phyloP scores from a whole-genome alignment of 2,113 vertebrate genomes.

The Hoplias malabaricus region DNA sequence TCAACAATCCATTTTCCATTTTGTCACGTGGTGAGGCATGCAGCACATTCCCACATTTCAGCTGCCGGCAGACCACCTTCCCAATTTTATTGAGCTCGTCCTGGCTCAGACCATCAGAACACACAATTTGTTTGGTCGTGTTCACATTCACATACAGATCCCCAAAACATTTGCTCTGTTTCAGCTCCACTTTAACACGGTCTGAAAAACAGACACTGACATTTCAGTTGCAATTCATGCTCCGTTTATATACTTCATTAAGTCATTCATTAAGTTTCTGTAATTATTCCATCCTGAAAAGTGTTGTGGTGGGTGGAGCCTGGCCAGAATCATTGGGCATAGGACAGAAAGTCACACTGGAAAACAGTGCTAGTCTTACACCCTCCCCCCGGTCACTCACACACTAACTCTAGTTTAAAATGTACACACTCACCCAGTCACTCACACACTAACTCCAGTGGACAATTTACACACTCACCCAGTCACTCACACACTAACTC shows the following conservation, averaged over 20 bases:
- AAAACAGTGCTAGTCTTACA: too few species aligned
- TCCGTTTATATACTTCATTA: not conserved
- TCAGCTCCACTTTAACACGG: constrained; percentile 44
- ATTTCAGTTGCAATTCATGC: not conserved
- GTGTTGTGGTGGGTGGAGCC: too few species aligned
- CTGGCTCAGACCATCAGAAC: not conserved
- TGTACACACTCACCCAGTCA: too few species aligned
- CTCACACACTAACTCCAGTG: too few species aligned
- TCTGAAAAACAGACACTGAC: constrained; percentile 45
- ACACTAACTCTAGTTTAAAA: too few species aligned
- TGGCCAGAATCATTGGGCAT: too few species aligned
- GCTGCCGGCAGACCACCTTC: constrained; percentile 55
- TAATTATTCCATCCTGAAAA: not conserved
- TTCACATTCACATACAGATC: constrained; percentile 1
- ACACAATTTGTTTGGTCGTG: constrained; percentile 21
- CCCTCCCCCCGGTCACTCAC: too few species aligned
- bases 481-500: too few species aligned
- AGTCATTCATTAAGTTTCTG: not conserved
- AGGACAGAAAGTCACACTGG: too few species aligned
- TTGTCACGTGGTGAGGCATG: accelerated
- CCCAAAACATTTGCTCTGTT: constrained; percentile 25
- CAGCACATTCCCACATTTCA: constrained; percentile 53
- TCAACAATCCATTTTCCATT: not conserved
- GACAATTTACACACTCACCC: too few species aligned
- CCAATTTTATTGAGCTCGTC: accelerated